Percentiles rank a stretch among this genome's conserved stretches.
These are phyloP conservation scores for Rhegmatorhina hoffmannsi DNA, from an alignment of 2,113 vertebrate species.

Conservation along the genomic window DNA sequence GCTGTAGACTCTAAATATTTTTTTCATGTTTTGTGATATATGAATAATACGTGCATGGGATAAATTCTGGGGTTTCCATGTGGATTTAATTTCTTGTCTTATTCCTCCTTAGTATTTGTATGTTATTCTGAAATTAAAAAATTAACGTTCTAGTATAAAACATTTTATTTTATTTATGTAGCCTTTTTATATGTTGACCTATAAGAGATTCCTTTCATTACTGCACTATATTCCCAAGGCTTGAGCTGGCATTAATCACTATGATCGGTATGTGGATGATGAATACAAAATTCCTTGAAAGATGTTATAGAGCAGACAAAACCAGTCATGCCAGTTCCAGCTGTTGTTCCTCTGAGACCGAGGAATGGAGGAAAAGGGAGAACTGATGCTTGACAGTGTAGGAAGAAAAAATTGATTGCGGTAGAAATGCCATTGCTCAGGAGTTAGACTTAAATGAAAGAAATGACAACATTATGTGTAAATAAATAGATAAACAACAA, in stretches of 20 bases:
- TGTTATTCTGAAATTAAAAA: not conserved
- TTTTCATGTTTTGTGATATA: not conserved
- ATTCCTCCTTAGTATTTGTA: not conserved
- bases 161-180: not conserved
- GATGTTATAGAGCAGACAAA: not conserved
- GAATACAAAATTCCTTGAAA: not conserved
- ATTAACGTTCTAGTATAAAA: not conserved
- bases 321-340: not conserved
- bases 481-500: not conserved
- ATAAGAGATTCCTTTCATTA: not conserved
- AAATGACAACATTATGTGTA: not conserved
- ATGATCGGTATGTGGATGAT: not conserved
- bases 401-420: not conserved
- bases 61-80: not conserved
- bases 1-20: not conserved
- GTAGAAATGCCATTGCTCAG: not conserved
- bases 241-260: not conserved
- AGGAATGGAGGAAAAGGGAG: not conserved
- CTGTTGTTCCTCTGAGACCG: not conserved
- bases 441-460: not conserved
- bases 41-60: not conserved
- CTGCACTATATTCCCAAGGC: not conserved
- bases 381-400: not conserved
- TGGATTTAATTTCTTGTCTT: not conserved
- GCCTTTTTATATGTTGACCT: not conserved